Conservation (phyloP, 2,888 invertebrate genomes). For the Orthosia incerta region DNA sequence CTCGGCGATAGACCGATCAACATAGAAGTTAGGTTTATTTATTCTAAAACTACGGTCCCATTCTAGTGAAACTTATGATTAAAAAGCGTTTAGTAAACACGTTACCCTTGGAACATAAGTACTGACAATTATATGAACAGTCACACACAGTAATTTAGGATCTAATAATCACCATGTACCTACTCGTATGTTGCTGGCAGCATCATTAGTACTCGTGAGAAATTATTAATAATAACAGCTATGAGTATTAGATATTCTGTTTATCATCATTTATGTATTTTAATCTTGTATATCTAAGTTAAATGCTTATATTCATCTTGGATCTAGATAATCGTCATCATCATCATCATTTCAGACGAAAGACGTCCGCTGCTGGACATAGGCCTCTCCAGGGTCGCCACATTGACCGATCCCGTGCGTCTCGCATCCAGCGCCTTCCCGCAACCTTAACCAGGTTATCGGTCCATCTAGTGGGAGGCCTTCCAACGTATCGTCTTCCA, state of each 20-base stretch:
- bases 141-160: slow-evolving; percentile 30
- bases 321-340: not conserved
- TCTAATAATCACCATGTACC: slow-evolving; percentile 19
- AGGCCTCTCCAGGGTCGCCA: no score
- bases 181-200: not conserved
- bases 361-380: no score
- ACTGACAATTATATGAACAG: slow-evolving; percentile 28
- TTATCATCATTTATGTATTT: slow-evolving; percentile 3
- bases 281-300: not conserved
- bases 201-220: slow-evolving; percentile 10
- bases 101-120: slow-evolving; percentile 33
- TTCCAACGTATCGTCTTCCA: no score
- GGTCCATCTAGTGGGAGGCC: no score
- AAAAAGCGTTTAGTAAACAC: slow-evolving; percentile 34
- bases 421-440: no score
- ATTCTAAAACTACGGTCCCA: not conserved
- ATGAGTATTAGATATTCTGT: slow-evolving; percentile 1
- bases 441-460: no score
- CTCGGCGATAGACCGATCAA: not conserved
- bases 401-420: no score
- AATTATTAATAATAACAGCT: slow-evolving; percentile 9
- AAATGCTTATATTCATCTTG: not conserved
- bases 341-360: no score
- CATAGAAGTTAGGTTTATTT: slow-evolving; percentile 1
- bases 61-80: slow-evolving; percentile 16